Conservation (phyloP, 30 jellyfish, hydroid and myxozoan species). For the Rhopilema esculentum region DNA sequence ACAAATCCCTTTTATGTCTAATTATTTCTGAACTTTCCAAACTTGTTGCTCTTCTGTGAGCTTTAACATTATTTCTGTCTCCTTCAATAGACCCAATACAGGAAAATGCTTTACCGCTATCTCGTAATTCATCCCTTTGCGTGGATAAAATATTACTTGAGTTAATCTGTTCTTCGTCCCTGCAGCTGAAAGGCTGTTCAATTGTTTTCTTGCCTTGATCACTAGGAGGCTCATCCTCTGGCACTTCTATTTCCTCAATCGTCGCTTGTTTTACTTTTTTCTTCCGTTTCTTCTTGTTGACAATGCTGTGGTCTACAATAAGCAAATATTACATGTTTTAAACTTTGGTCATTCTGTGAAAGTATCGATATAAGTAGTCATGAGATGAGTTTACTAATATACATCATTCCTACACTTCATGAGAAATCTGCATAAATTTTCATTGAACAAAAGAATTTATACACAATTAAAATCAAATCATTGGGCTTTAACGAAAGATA, state of each 20-base stretch:
- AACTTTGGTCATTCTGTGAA: too few species aligned
- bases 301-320: background rate
- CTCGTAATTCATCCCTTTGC: background rate
- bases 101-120: background rate
- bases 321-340: background rate
- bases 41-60: slow-evolving; percentile 68
- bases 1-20: slow-evolving; percentile 26
- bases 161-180: background rate
- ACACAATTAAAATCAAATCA: too few species aligned
- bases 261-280: slow-evolving; percentile 75
- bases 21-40: slow-evolving; percentile 56
- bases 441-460: too few species aligned
- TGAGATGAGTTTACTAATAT: too few species aligned
- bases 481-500: too few species aligned
- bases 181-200: background rate
- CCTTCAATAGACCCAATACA: background rate
- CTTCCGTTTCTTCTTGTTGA: slow-evolving; percentile 71
- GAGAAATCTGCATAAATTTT: too few species aligned
- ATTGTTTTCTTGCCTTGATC: too few species aligned
- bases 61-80: background rate
- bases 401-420: too few species aligned
- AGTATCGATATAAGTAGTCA: too few species aligned
- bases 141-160: background rate
- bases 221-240: slow-evolving; percentile 64
- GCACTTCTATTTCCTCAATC: slow-evolving; percentile 70